phyloP scores from a whole-genome alignment of 2,797 vertebrate genomes.

The Meriones psammophilus region DNA sequence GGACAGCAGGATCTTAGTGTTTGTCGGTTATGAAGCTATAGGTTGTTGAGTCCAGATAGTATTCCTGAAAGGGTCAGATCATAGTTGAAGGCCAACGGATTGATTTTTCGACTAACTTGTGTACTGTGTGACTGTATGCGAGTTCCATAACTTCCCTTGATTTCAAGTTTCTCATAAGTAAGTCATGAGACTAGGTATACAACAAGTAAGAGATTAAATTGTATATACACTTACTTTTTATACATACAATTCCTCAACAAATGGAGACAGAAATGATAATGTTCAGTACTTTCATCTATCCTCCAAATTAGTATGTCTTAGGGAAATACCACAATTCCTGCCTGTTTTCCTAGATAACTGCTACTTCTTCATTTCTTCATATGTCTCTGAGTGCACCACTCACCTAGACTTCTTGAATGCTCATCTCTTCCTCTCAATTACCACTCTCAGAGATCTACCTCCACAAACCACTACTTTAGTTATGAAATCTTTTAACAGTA shows the following conservation, averaged over 20 bases:
- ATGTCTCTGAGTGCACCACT: neutral
- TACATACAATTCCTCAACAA: neutral
- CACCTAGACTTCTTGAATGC: neutral
- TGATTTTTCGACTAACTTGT: neutral
- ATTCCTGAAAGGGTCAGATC: neutral
- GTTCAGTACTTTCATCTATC: neutral
- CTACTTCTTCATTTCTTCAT: neutral
- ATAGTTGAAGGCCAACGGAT: neutral
- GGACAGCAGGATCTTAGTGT: neutral
- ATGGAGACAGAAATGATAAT: neutral
- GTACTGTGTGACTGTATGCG: neutral
- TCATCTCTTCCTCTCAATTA: neutral
- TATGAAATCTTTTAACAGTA: neutral
- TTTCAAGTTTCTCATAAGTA: neutral
- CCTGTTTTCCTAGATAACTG: neutral
- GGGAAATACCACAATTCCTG: neutral
- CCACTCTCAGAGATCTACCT: neutral
- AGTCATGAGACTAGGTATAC: neutral
- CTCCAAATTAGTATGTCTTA: neutral
- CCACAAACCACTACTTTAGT: neutral
- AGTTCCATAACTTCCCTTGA: slow-evolving; percentile 1
- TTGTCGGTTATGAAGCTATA: neutral
- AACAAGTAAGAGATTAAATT: neutral
- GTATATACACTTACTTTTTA: neutral
- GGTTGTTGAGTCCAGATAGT: neutral